A percentile compares a stretch with the other conserved stretches of the same genome.
These are phyloP conservation scores for Heliocidaris erythrogramma DNA, from an alignment of 35 echinoderm and acorn worm species.

Conservation along the genomic window DNA sequence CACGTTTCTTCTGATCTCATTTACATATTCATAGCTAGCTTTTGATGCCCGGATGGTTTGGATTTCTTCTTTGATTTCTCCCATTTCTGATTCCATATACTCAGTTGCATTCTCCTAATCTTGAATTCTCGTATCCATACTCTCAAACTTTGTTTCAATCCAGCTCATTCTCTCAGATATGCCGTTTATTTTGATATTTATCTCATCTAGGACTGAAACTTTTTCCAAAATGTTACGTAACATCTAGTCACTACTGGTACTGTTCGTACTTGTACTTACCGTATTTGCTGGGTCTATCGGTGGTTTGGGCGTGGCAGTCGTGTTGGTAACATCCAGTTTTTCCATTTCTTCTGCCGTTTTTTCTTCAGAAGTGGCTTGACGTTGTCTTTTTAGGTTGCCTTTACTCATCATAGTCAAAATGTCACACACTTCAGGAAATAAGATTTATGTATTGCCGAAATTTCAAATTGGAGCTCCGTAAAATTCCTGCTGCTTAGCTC, in stretches of 20 bases:
- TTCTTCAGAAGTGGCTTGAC: not conserved
- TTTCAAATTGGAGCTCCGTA: not conserved
- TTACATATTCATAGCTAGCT: too few relatives aligned
- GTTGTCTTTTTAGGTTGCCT: not conserved
- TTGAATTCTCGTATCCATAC: not conserved
- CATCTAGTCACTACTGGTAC: too few relatives aligned
- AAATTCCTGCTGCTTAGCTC: not conserved
- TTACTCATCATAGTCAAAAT: not conserved
- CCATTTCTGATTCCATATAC: slow-evolving; percentile 30
- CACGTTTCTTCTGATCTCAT: too few relatives aligned
- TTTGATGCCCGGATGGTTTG: not conserved
- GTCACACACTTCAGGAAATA: not conserved
- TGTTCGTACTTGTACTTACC: too few relatives aligned
- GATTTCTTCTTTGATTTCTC: too few relatives aligned
- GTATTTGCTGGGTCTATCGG: too few relatives aligned
- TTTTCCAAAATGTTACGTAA: not conserved
- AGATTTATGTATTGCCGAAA: not conserved
- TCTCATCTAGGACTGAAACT: not conserved
- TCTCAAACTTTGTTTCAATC: not conserved
- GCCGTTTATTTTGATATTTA: not conserved
- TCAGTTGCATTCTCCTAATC: not conserved
- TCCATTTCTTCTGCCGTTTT: not conserved
- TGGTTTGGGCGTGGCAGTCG: too few relatives aligned
- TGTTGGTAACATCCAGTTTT: not conserved
- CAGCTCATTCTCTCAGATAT: not conserved